Evolutionary conservation across 92 coral and sea anemone genomes (phyloP), one percentile per base, ranked within the genome.

Genomic region (Palythoa caribaeorum): DNA sequence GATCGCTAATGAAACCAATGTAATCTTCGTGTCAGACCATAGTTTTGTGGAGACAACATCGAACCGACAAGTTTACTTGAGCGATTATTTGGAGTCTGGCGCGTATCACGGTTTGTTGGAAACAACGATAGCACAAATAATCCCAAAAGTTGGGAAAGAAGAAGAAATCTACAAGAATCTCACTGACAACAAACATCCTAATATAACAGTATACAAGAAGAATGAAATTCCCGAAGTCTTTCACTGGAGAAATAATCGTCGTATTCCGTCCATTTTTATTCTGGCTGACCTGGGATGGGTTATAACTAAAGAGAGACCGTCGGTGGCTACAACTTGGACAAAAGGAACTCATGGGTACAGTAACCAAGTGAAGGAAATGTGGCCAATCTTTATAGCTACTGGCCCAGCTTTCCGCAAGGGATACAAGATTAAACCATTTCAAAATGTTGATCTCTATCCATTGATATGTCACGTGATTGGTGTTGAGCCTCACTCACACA

Each of bases 1-100:
- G 70, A 86, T 97, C 71, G 85, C 89, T 17, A 93, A 97, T 80
- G 88, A 91, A 54, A 87, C 93, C 38, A 97, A 97, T 72, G 59
- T 97, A 6, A 94, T 97, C 74, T 44, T 97, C 52, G 98, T 96
- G 6, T 92, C 96, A 6, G 99, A 97, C 68, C 99, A 97, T 78
- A 94, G 99, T 70, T 92, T 97, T 93, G 91, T 95, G 12, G 93
- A 94, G 57, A 91, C 96, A 5, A 95, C 99, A 15, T 89, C 93
- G 6, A 74, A 89, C 7, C 89, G 92, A 52, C 92, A 85, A 47
- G 90, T 95, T 21, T 92, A 93, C 72, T 91, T 97, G 36, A 92
- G 92, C 13, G 94, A 97, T 9, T 93, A 71, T 77, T 83, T 97
- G 69, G 84, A 94, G 84, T 79, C 89, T 1, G 83, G 72, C 2